Evolutionary conservation across 2,113 vertebrate genomes (phyloP).

Genomic region (Salvator merianae): DNA sequence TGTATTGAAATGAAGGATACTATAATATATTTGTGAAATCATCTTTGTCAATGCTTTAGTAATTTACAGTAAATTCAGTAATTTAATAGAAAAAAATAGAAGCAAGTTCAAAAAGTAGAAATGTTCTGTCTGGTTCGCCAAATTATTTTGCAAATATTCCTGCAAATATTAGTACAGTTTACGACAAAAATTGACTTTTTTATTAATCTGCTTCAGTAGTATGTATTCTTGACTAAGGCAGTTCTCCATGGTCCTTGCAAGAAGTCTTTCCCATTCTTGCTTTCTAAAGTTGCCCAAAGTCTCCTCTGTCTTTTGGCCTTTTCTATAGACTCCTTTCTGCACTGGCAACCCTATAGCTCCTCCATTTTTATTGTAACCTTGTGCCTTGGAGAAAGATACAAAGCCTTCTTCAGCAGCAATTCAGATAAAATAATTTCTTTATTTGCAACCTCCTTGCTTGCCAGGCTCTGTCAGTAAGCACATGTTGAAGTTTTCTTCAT

Average conservation of each 20-base stretch:
- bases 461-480: neutral
- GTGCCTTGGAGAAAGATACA: neutral
- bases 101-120: neutral
- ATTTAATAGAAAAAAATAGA: neutral
- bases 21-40: neutral
- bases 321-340: neutral
- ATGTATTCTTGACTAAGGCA: neutral
- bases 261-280: neutral
- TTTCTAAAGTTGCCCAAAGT: neutral
- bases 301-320: neutral
- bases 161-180: neutral
- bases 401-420: neutral
- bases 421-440: neutral
- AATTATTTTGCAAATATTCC: neutral
- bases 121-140: neutral
- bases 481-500: neutral
- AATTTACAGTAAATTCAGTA: conserved; percentile 8
- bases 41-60: conserved; percentile 31
- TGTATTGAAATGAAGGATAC: neutral
- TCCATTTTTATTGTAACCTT: neutral
- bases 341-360: neutral
- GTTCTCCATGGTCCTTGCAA: neutral
- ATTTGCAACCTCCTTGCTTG: neutral
- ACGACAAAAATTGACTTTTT: neutral
- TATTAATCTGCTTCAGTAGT: neutral